A percentile compares a stretch with the other conserved stretches of the same genome.
phyloP scores from a whole-genome alignment of 1,140 invertebrate species.

The Caenorhabditis remanei region DNA sequence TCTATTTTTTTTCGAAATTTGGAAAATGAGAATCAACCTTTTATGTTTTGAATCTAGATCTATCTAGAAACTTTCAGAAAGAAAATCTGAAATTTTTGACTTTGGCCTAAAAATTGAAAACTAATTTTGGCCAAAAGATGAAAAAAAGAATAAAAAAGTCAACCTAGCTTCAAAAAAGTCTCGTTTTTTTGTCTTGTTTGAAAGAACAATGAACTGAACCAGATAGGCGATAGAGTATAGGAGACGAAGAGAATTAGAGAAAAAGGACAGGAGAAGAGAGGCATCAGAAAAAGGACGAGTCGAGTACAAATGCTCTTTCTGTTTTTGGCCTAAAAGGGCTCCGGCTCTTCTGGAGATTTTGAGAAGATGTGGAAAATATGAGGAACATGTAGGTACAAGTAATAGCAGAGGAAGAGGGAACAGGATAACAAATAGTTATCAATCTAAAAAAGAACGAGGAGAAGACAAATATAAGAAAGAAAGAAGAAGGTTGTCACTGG shows the following conservation, averaged over 20 bases:
- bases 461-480: not conserved
- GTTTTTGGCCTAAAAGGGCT: not conserved
- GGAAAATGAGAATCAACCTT: too few relatives aligned
- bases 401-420: not conserved
- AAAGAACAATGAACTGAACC: slow-evolving; percentile 12
- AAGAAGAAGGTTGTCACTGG: not conserved
- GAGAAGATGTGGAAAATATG: not conserved
- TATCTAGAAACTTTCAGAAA: too few relatives aligned
- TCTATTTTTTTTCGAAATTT: too few relatives aligned
- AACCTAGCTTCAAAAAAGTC: not conserved
- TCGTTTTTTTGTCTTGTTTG: not conserved
- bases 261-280: not conserved
- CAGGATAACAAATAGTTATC: slow-evolving; percentile 10
- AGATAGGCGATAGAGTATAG: not conserved
- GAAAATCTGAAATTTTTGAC: too few relatives aligned
- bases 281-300: slow-evolving; percentile 34
- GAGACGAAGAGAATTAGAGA: slow-evolving; percentile 24
- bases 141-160: too few relatives aligned
- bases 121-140: too few relatives aligned
- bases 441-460: not conserved
- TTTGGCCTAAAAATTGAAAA: too few relatives aligned
- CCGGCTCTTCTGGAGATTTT: not conserved
- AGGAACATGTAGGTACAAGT: not conserved
- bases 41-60: too few relatives aligned
- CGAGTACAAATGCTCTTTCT: slow-evolving; percentile 37